Conservation (phyloP, 2,888 invertebrate species). For the Chymomyza caudatula region DNA sequence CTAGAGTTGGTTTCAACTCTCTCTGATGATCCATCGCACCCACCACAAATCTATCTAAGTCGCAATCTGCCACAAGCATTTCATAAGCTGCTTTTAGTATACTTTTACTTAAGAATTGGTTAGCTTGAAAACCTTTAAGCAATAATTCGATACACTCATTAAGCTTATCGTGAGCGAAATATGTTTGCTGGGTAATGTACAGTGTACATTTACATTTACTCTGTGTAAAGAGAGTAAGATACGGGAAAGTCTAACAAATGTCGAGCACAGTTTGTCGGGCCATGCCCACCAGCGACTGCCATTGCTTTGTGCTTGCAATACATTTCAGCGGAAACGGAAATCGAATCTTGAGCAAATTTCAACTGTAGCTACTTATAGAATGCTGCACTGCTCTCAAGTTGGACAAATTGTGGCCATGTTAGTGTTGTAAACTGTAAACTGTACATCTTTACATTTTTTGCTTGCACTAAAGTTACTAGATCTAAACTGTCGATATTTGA, state of each 20-base stretch:
- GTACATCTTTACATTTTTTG: too few species aligned
- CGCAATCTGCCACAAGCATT: too few species aligned
- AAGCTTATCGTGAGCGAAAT: neutral
- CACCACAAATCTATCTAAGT: too few species aligned
- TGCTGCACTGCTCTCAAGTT: neutral
- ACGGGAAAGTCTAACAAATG: constrained; percentile 11
- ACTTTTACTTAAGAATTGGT: too few species aligned
- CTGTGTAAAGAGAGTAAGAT: neutral
- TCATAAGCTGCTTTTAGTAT: too few species aligned
- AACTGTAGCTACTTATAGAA: neutral
- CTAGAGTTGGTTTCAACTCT: too few species aligned
- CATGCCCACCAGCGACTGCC: constrained; percentile 26
- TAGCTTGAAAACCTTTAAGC: too few species aligned
- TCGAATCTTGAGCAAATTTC: constrained; percentile 65
- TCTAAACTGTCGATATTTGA: constrained; percentile 22
- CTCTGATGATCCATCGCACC: too few species aligned
- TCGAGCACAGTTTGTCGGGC: constrained; percentile 20
- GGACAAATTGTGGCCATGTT: constrained; percentile 56
- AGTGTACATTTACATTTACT: neutral
- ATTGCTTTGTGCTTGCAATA: constrained; percentile 45
- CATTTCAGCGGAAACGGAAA: constrained; percentile 69
- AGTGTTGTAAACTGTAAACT: too few species aligned
- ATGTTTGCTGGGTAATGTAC: neutral
- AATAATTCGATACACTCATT: neutral
- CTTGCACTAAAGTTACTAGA: neutral